These are phyloP conservation scores for Zophobas atratus DNA, from an alignment of 1,140 invertebrate genomes.

Conservation along the genomic window DNA sequence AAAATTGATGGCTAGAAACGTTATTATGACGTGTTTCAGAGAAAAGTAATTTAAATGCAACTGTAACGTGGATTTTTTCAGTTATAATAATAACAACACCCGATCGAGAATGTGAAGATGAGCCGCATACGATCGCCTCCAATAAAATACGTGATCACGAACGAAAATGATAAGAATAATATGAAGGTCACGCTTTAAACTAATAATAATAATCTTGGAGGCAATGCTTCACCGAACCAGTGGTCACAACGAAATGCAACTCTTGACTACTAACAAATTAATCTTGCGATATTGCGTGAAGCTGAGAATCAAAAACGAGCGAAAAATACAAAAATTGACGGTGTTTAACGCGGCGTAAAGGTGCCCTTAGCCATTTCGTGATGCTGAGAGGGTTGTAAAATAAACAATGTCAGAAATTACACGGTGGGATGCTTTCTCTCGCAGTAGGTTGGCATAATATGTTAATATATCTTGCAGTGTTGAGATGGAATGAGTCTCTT, in stretches of 20 bases:
- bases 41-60: constrained; percentile 41
- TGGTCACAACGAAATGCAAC: not conserved
- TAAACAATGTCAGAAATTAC: constrained; percentile 26
- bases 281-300: not conserved
- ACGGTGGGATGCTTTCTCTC: not conserved
- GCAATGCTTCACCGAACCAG: not conserved
- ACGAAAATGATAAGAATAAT: constrained; percentile 21
- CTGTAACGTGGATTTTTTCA: constrained; percentile 34
- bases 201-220: not conserved
- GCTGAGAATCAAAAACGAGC: not conserved
- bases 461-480: constrained; percentile 14
- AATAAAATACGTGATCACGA: constrained; percentile 39
- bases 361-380: constrained; percentile 12
- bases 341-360: constrained; percentile 5
- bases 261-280: not conserved
- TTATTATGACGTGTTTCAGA: constrained; percentile 25
- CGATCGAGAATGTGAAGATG: constrained; percentile 37
- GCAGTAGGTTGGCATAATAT: not conserved
- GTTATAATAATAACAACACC: constrained; percentile 38
- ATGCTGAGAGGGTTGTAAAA: constrained; percentile 22
- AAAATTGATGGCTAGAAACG: constrained; percentile 22
- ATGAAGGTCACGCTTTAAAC: constrained; percentile 5
- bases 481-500: constrained; percentile 1
- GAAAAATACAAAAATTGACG: not conserved
- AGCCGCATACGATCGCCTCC: constrained; percentile 3